phyloP scores from a whole-genome alignment of 2,888 invertebrate species.

The Tachina grossa region DNA sequence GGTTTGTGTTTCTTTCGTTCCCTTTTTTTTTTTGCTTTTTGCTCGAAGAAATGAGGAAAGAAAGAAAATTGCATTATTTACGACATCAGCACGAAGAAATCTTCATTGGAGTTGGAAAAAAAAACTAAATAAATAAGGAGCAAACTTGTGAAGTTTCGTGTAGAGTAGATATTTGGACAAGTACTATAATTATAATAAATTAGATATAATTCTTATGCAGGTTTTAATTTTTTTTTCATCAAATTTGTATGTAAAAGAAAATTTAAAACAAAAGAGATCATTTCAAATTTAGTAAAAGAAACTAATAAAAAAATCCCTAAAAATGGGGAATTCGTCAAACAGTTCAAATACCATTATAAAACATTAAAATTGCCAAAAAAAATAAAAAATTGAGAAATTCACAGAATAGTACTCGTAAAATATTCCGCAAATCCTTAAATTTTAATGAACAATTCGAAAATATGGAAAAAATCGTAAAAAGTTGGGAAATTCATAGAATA shows the following conservation, averaged over 20 bases:
- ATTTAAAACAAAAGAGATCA: background rate
- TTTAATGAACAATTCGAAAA: too few species aligned
- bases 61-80: slow-evolving; percentile 58
- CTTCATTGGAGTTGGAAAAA: slow-evolving; percentile 8
- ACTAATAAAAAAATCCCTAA: too few species aligned
- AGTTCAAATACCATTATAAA: too few species aligned
- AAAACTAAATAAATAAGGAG: slow-evolving; percentile 56
- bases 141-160: slow-evolving; percentile 67
- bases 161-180: slow-evolving; percentile 67
- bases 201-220: slow-evolving; percentile 62
- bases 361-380: too few species aligned
- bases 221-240: slow-evolving; percentile 26
- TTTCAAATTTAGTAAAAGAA: background rate
- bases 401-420: too few species aligned
- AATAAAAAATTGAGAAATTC: too few species aligned
- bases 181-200: slow-evolving; percentile 71
- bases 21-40: background rate
- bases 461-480: too few species aligned
- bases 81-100: slow-evolving; percentile 40
- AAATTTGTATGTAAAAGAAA: slow-evolving; percentile 5
- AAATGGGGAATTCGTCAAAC: too few species aligned
- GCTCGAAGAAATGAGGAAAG: slow-evolving; percentile 28
- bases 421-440: too few species aligned
- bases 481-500: too few species aligned
- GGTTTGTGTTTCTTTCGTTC: slow-evolving; percentile 30